phyloP scores from a whole-genome alignment of 2,797 vertebrate species.

The Notolepis coatsorum region DNA sequence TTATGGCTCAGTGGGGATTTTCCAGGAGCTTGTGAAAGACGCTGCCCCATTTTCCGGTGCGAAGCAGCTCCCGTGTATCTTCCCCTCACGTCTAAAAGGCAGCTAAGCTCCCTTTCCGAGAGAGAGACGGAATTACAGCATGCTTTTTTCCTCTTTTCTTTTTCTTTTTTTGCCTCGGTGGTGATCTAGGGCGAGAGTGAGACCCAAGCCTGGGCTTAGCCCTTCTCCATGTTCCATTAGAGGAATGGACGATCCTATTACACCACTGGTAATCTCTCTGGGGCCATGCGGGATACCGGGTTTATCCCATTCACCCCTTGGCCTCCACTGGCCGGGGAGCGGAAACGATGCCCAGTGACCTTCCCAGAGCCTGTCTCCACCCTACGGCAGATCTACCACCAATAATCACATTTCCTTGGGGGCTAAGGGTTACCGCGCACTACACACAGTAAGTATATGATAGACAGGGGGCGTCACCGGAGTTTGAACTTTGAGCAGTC shows the following conservation, averaged over 20 bases:
- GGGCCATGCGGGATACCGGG: slow-evolving; percentile 48
- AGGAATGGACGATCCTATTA: slow-evolving; percentile 74
- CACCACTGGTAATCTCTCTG: slow-evolving; percentile 65
- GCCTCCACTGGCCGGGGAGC: slow-evolving; percentile 31
- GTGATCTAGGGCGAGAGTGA: slow-evolving; percentile 48
- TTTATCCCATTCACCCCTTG: slow-evolving; percentile 44
- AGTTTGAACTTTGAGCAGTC: too few species aligned
- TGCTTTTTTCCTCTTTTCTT: slow-evolving; percentile 14
- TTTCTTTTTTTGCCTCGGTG: slow-evolving; percentile 37
- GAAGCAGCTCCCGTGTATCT: slow-evolving; percentile 25
- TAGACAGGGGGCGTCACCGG: background rate
- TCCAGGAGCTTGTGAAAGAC: slow-evolving; percentile 32
- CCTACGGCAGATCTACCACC: slow-evolving; percentile 37
- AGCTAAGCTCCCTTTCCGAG: slow-evolving; percentile 45
- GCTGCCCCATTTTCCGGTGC: slow-evolving; percentile 29
- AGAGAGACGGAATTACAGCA: slow-evolving; percentile 29
- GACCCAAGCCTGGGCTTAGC: slow-evolving; percentile 62
- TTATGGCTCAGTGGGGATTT: slow-evolving; percentile 57
- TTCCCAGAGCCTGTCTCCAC: slow-evolving; percentile 55
- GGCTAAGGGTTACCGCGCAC: slow-evolving; percentile 23
- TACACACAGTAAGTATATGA: slow-evolving; percentile 3
- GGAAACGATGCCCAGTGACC: slow-evolving; percentile 53
- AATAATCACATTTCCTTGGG: slow-evolving; percentile 40
- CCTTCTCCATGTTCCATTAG: slow-evolving; percentile 72
- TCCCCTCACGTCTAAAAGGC: slow-evolving; percentile 43